Evolutionary conservation across 2,888 invertebrate species (phyloP).

Genomic region (Thecophora atra): DNA sequence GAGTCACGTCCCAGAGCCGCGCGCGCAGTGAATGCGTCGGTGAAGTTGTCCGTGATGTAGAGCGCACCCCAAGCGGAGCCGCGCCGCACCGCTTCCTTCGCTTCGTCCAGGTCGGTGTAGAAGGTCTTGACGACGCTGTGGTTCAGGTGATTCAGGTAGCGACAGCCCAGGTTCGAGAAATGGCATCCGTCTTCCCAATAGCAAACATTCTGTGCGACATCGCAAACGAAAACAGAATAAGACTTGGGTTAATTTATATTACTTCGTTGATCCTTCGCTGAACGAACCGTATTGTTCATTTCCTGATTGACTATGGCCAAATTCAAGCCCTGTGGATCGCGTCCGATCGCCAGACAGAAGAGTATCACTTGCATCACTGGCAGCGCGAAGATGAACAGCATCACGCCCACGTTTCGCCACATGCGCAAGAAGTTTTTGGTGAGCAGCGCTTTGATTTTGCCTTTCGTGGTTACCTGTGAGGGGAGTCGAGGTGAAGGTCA

Average conservation of each 20-base stretch:
- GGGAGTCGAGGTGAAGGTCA: background rate
- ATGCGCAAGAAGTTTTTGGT: constrained; percentile 90
- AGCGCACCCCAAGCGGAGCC: constrained; percentile 91
- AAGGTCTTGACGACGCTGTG: constrained; percentile 78
- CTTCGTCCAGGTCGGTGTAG: constrained; percentile 74
- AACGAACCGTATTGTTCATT: constrained; percentile 66
- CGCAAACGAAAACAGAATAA: background rate
- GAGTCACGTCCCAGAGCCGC: constrained; percentile 82
- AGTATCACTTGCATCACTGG: constrained; percentile 95
- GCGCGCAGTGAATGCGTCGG: constrained; percentile 83
- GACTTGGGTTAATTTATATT: background rate
- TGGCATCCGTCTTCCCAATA: constrained; percentile 71
- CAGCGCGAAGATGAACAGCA: constrained; percentile 92
- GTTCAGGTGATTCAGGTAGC: constrained; percentile 80
- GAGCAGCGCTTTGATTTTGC: constrained; percentile 84
- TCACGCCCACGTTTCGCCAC: constrained; percentile 93
- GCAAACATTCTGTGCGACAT: constrained; percentile 54
- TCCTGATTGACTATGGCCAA: constrained; percentile 82
- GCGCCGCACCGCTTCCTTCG: constrained; percentile 75
- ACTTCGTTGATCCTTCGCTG: background rate
- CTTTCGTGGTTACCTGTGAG: constrained; percentile 76
- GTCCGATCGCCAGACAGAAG: constrained; percentile 90
- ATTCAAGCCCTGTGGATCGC: constrained; percentile 84
- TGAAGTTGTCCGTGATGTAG: constrained; percentile 89
- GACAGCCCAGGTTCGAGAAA: constrained; percentile 79